These are phyloP conservation scores for Hypomecis punctinalis DNA, from an alignment of 2,888 invertebrate genomes.

Conservation along the genomic window DNA sequence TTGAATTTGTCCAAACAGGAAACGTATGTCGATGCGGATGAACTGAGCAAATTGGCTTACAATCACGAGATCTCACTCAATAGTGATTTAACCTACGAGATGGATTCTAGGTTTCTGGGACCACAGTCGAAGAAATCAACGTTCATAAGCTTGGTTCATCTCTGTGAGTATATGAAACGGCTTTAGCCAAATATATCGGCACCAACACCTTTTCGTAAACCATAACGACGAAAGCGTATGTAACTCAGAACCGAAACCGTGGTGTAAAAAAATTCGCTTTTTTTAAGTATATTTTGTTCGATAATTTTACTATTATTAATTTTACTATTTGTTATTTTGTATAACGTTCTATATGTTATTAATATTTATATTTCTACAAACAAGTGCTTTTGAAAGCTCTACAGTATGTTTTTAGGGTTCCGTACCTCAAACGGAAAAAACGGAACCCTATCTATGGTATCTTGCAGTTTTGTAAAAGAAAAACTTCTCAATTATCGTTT, in stretches of 20 bases:
- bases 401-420: too few relatives aligned
- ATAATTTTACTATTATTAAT: too few relatives aligned
- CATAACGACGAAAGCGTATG: not conserved
- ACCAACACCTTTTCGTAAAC: not conserved
- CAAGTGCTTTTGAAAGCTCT: too few relatives aligned
- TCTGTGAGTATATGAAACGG: slow-evolving; percentile 58
- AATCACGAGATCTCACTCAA: slow-evolving; percentile 43
- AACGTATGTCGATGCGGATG: slow-evolving; percentile 38
- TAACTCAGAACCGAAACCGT: not conserved
- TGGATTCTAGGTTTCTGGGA: slow-evolving; percentile 52
- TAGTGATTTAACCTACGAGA: slow-evolving; percentile 51
- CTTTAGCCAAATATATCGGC: slow-evolving; percentile 58
- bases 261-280: too few relatives aligned
- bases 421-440: too few relatives aligned
- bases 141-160: slow-evolving; percentile 46
- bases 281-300: too few relatives aligned
- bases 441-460: too few relatives aligned
- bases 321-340: too few relatives aligned
- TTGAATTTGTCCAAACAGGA: slow-evolving; percentile 42
- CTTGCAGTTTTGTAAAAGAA: too few relatives aligned
- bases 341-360: too few relatives aligned
- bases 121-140: slow-evolving; percentile 45
- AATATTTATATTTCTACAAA: too few relatives aligned
- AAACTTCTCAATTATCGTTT: too few relatives aligned
- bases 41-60: slow-evolving; percentile 33